Evolutionary conservation across 2,113 vertebrate genomes (phyloP).

Genomic region (Canis aureus): DNA sequence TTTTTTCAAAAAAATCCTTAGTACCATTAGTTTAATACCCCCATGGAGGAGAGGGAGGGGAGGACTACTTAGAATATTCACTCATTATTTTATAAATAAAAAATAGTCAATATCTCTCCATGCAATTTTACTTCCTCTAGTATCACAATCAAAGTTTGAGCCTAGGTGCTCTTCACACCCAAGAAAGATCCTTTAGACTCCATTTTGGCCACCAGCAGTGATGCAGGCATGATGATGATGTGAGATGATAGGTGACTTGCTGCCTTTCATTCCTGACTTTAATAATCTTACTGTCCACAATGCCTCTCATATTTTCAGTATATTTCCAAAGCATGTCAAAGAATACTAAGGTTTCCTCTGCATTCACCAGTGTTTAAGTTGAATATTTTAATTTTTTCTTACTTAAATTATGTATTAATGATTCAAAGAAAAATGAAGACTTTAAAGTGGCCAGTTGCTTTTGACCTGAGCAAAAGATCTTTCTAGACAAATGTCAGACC

Average conservation of each 20-base stretch:
- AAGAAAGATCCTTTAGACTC: not conserved
- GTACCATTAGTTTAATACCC: not conserved
- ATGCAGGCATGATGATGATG: fast-evolving
- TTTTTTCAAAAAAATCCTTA: not conserved
- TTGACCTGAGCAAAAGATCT: not conserved
- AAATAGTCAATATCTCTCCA: not conserved
- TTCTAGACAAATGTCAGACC: not conserved
- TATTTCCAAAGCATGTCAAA: not conserved
- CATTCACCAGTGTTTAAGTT: not conserved
- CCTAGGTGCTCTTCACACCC: not conserved
- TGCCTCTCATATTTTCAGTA: not conserved
- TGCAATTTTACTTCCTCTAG: not conserved
- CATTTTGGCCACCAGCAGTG: not conserved
- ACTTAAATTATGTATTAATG: not conserved
- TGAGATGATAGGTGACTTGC: not conserved
- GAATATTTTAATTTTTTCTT: not conserved
- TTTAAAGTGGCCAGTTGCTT: not conserved
- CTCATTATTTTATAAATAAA: not conserved
- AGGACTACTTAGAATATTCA: not conserved
- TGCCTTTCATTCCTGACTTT: not conserved
- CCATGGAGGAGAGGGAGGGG: not conserved
- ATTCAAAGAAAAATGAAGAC: not conserved
- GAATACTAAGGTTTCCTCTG: not conserved
- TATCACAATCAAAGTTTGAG: slow-evolving; percentile 8
- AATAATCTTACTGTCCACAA: not conserved